Evolutionary conservation across 2,113 vertebrate genomes (phyloP), one percentile per base, ranked within the genome.

Genomic region (Pongo pygmaeus): DNA sequence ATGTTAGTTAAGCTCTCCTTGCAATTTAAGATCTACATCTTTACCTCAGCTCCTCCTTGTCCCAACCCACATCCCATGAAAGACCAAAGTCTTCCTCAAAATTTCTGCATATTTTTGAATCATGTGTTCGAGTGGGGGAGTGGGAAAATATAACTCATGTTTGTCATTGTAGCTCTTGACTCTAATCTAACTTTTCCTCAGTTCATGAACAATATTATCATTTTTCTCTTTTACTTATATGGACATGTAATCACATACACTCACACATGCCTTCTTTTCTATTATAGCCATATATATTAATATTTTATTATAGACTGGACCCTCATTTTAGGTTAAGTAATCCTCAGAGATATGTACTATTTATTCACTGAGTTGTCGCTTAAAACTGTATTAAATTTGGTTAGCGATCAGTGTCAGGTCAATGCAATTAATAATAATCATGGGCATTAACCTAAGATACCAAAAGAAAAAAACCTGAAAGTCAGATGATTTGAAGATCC

Each of bases 361-460:
- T 64, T 94, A 16, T 83, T 96, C 74, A 52, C 46, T 96, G 93
- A 92, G 59, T 90, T 84, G 72, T 93, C 93, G 96, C 57, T 97
- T 97, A 96, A 98, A 96, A 95, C 20, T 93, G 95, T 81, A 91
- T 96, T 94, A 98, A 96, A 94, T 95, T 79, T 97, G 97, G 93
- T 94, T 97, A 94, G 95, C 7, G 27, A 96, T 94, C 92, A 96
- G 64, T 94, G 90, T 85, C 84, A 88, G 92, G 77, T 83, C 84
- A 84, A 69, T 92, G 35, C 94, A 96, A 72, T 97, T 97, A 97
- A 93, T 93, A 91, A 96, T 67, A 67, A 96, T 91, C 90, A 52
- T 80, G 86, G 23, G 61, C 69, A 96, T 96, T 97, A 95, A 94
- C 30, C 48, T 85, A 57, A 94, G 20, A 32, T 93, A 86, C 22